Base-by-base conservation (phyloP, 2,888 invertebrate species). In the Agriotes lineatus region DNA sequence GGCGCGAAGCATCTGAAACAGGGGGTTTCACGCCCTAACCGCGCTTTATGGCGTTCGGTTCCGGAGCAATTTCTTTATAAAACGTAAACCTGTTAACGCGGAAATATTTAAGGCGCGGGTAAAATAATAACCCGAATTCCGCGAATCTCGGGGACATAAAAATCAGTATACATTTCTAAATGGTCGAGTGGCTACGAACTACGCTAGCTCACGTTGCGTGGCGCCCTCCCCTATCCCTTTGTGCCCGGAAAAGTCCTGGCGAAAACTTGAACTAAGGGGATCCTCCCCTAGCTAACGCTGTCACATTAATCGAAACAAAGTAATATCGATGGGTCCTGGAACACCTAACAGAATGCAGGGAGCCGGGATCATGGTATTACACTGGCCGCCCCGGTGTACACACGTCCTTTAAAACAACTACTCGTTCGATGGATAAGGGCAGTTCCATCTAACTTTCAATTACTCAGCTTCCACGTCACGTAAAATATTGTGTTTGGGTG, bases 241-340 rank as follows among this genome's bases (percentile, higher is more conserved):
- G 22, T 64, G 35, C 14, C 45, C 70, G 70, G 73, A 75, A 75
- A 77, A 73, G 71, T 70, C 71, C 70, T 69, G 68, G 72, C 54
- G 74, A 72, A 75, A 76, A 76, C 74, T 75, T 75, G 72, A 76
- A 76, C 74, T 73, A 71, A 71, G 75, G 75, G 74, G 75, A 37
- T 54, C 52, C 69, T 44, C 76, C 75, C 76, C 76, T 71, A 69
- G 65, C 77, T 76, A 78, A 78, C 77, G 76, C 76, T 78, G 79
- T 79, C 79, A 79, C 79, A 79, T 79, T 79, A 79, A 79, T 79
- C 78, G 79, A 79, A 79, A 79, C 78, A 79, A 79, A 79, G 79
- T 79, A 79, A 79, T 79, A 79, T 79, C 78, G 79, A 79, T 79
- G 78, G 78, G 73, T 72, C 69, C 66, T 68, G 72, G 74, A 78